A percentile compares a stretch with the other conserved stretches of the same genome.
phyloP scores from a whole-genome alignment of 1,140 invertebrate species.

The Atta colombica region DNA sequence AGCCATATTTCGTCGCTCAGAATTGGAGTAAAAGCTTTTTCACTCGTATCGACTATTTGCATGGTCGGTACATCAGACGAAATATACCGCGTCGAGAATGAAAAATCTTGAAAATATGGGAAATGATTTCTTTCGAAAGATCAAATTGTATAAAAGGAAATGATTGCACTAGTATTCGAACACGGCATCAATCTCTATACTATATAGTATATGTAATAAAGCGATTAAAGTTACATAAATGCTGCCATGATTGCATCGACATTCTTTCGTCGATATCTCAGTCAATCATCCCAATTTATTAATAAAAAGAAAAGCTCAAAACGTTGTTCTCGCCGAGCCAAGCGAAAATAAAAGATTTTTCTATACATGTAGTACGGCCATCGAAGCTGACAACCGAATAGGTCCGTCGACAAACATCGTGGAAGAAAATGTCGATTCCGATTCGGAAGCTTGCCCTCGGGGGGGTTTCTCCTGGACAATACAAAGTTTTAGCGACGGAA shows the following conservation, averaged over 20 bases:
- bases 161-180: neutral
- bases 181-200: neutral
- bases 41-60: slow-evolving; percentile 50
- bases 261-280: neutral
- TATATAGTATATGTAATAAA: neutral
- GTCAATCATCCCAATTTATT: slow-evolving; percentile 36
- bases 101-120: slow-evolving; percentile 51
- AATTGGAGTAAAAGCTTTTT: slow-evolving; percentile 63
- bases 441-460: slow-evolving; percentile 62
- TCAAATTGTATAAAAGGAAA: slow-evolving; percentile 13
- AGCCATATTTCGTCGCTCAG: slow-evolving; percentile 41
- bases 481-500: slow-evolving; percentile 64
- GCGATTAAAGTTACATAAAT: neutral
- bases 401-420: slow-evolving; percentile 51
- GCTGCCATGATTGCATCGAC: neutral
- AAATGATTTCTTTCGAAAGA: neutral
- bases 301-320: slow-evolving; percentile 1
- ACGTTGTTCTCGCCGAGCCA: slow-evolving; percentile 22
- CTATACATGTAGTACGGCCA: slow-evolving; percentile 8
- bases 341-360: slow-evolving; percentile 31
- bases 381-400: slow-evolving; percentile 55
- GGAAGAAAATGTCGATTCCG: slow-evolving; percentile 65
- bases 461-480: slow-evolving; percentile 68
- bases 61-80: slow-evolving; percentile 31
- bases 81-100: slow-evolving; percentile 43